Conservation (phyloP, 2,888 invertebrate genomes). For the Andrena fulva region DNA sequence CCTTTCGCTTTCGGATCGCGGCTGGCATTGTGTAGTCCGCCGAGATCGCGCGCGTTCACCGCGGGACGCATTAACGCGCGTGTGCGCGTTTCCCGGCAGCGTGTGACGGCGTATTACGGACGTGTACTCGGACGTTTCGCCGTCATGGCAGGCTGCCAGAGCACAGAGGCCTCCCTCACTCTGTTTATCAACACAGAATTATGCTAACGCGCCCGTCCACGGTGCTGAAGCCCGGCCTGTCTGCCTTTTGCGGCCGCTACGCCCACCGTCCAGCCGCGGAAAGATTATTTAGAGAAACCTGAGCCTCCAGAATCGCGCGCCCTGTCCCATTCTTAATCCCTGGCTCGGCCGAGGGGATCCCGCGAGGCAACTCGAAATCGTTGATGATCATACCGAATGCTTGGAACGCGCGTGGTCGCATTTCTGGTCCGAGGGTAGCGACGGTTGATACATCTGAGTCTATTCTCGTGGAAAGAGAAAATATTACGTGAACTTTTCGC, state of each 20-base stretch:
- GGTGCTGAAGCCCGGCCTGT: conserved; percentile 13
- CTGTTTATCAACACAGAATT: conserved; percentile 74
- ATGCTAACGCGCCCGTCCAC: conserved; percentile 60
- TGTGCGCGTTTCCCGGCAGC: conserved; percentile 13
- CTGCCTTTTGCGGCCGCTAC: conserved; percentile 35
- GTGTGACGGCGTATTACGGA: conserved; percentile 22
- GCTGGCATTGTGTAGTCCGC: conserved; percentile 19
- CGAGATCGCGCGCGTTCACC: not conserved
- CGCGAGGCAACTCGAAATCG: too few relatives aligned
- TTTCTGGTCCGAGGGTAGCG: too few relatives aligned
- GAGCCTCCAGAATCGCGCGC: too few relatives aligned
- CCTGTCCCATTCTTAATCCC: too few relatives aligned
- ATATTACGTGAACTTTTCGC: not conserved
- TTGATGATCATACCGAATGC: too few relatives aligned
- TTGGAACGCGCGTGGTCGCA: too few relatives aligned
- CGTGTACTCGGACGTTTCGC: conserved; percentile 45
- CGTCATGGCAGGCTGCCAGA: conserved; percentile 71
- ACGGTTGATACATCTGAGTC: too few relatives aligned
- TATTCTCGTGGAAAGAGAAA: too few relatives aligned
- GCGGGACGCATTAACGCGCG: conserved; percentile 25
- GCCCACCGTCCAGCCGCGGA: not conserved
- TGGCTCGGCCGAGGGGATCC: too few relatives aligned
- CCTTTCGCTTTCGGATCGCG: conserved; percentile 37
- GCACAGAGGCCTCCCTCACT: conserved; percentile 26
- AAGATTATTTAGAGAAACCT: conserved; percentile 27